Conservation (phyloP, 1,140 invertebrate species). For the Laodelphax striatellus region DNA sequence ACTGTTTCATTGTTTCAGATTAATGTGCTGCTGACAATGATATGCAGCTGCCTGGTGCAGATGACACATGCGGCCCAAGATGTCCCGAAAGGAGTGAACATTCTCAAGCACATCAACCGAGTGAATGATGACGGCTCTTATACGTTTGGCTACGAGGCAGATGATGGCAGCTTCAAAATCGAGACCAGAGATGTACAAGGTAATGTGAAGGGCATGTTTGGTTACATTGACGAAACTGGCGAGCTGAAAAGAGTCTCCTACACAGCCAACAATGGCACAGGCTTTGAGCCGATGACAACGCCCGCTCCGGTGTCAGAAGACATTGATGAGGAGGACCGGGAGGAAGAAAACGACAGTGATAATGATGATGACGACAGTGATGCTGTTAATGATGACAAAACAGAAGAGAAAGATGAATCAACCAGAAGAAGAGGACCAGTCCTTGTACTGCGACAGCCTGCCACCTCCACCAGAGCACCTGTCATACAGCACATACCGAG, state of each 20-base stretch:
- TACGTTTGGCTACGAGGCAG: conserved; percentile 73
- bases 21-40: too few species aligned
- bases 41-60: too few species aligned
- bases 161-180: conserved; percentile 72
- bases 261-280: conserved; percentile 43
- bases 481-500: conserved; percentile 22
- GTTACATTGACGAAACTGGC: conserved; percentile 67
- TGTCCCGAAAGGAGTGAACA: conserved; percentile 38
- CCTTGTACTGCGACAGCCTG: conserved; percentile 12
- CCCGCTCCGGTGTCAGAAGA: neutral
- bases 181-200: conserved; percentile 69
- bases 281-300: conserved; percentile 33
- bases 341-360: neutral
- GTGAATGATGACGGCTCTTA: conserved; percentile 75
- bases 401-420: conserved; percentile 35
- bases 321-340: neutral
- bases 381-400: conserved; percentile 13
- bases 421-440: conserved; percentile 27
- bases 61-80: neutral
- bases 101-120: conserved; percentile 64
- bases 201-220: conserved; percentile 76
- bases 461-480: conserved; percentile 11
- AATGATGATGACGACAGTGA: neutral
- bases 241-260: conserved; percentile 78
- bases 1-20: too few species aligned